Base-by-base conservation (phyloP, 2,797 vertebrate genomes). In the Melanotaenia boesemani region DNA sequence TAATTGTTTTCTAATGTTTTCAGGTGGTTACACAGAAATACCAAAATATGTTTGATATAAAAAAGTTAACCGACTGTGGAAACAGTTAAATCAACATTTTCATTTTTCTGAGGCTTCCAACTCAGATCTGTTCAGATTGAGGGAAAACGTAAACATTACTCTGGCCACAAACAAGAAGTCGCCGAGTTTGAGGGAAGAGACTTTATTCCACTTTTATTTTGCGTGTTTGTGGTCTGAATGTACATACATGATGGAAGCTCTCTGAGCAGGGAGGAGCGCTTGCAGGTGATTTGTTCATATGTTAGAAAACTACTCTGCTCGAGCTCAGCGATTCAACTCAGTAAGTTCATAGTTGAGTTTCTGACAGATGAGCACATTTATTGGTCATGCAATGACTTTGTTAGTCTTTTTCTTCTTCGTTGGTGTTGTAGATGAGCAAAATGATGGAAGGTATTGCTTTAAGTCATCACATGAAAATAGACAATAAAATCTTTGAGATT, bases 401-500 rank as follows among this genome's bases (percentile, higher is more conserved):
- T 74, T 72, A 7, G 66, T 83, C 41, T 71, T 86, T 80, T 81
- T 78, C 48, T 83, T 84, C 57, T 86, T 88, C 72, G 83, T 86
- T 84, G 79, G 67, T 89, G 82, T 88, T 79, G 73, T 87, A 81
- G 82, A 79, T 72, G 77, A 86, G 74, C 72, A 63, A 77, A 61
- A 75, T 61, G 28, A 70, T 87, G 70, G 75, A 74, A 78, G 82
- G 48, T 74, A 71, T 77, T 88, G 84, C 86, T 86, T 90, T 85
- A 81, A 85, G 63, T 89, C 77, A 77, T 84, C 66, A 79, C 72
- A 71, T 89, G 72, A 88, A 87, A 88, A 87, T 81, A 74, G 86
- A 90, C 85, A 92, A 93, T 94, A 92, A 94, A 93, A 77, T 82
- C 81, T 91, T 67, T 77, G 72, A 86, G 74, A 87, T 83, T 80